Evolutionary conservation across 2,888 invertebrate species (phyloP).

Genomic region (Pyralis farinalis): DNA sequence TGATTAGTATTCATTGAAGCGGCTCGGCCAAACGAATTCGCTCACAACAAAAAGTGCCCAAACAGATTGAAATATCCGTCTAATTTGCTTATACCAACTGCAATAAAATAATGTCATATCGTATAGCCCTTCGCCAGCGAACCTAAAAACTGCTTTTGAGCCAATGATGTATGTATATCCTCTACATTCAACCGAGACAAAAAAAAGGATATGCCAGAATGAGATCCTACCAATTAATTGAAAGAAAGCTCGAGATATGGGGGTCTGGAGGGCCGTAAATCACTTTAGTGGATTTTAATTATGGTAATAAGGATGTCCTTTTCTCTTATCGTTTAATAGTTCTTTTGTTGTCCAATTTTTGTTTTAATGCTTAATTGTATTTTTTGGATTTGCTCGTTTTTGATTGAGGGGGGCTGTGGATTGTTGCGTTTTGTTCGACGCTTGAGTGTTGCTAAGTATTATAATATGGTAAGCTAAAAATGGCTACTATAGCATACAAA

Average conservation of each 20-base stretch:
- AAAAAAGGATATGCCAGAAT: slow-evolving; percentile 52
- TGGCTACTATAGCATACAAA: too few species aligned
- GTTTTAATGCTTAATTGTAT: slow-evolving; percentile 4
- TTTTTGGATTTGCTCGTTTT: too few species aligned
- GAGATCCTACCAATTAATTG: slow-evolving; percentile 64
- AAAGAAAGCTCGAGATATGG: slow-evolving; percentile 66
- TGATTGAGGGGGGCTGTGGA: too few species aligned
- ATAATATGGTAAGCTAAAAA: too few species aligned
- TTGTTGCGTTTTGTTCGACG: too few species aligned
- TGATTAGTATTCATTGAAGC: slow-evolving; percentile 34
- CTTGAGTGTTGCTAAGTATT: too few species aligned
- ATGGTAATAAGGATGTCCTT: slow-evolving; percentile 59
- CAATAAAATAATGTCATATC: slow-evolving; percentile 77
- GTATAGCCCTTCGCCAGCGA: slow-evolving; percentile 61
- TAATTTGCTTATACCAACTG: slow-evolving; percentile 68
- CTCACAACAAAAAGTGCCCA: slow-evolving; percentile 32
- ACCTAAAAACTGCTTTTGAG: slow-evolving; percentile 62
- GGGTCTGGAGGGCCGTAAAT: slow-evolving; percentile 59
- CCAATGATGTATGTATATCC: slow-evolving; percentile 61
- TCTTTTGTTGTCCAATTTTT: slow-evolving; percentile 37
- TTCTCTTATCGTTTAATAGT: slow-evolving; percentile 36
- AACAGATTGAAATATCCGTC: slow-evolving; percentile 75
- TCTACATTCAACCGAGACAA: slow-evolving; percentile 52
- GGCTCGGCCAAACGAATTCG: slow-evolving; percentile 24
- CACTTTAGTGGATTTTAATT: slow-evolving; percentile 58